Conservation (phyloP, 2,797 vertebrate species). For the Tadarida brasiliensis region DNA sequence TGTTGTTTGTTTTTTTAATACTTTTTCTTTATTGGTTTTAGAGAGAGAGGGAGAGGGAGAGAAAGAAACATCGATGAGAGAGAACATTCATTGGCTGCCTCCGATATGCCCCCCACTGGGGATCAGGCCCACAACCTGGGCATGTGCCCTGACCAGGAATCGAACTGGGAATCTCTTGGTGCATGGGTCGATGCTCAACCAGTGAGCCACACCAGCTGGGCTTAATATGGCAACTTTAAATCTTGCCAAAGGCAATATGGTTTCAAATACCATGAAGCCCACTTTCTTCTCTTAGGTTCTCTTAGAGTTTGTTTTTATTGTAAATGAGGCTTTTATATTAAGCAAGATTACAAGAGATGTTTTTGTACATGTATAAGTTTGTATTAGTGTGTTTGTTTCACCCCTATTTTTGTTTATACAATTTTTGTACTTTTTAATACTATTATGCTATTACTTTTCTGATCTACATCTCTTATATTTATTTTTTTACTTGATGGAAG, state of each 20-base stretch:
- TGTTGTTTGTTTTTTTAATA: no score
- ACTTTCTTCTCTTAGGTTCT: background rate
- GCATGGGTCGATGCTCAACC: no score
- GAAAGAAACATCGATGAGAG: no score
- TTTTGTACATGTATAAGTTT: background rate
- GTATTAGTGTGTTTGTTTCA: background rate
- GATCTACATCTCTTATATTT: background rate
- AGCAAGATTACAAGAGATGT: background rate
- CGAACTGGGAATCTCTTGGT: no score
- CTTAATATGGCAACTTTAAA: constrained; percentile 4
- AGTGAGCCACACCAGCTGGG: no score
- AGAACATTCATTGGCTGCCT: no score
- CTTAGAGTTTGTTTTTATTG: background rate
- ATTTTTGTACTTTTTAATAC: background rate
- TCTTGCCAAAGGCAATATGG: background rate
- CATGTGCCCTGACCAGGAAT: no score
- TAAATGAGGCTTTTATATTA: background rate
- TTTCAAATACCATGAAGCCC: background rate
- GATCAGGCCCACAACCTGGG: no score
- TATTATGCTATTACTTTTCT: background rate
- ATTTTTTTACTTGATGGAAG: background rate
- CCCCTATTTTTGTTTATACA: background rate
- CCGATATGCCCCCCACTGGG: no score
- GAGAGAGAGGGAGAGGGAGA: no score
- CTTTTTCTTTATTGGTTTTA: no score